A percentile compares a stretch with the other conserved stretches of the same genome.
phyloP scores from a whole-genome alignment of 2,797 vertebrate genomes.

The Podarcis siculus region DNA sequence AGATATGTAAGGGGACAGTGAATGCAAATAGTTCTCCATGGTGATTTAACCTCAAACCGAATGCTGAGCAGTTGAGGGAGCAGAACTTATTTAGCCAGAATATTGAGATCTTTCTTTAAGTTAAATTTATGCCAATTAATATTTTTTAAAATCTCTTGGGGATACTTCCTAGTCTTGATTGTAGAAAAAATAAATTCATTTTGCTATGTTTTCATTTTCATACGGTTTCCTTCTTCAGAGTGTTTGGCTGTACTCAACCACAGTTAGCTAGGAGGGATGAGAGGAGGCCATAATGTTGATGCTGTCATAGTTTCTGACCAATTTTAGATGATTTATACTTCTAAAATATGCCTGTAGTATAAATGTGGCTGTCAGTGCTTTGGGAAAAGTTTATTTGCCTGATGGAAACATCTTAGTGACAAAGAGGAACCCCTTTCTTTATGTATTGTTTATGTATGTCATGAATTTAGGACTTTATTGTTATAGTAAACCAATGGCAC shows the following conservation, averaged over 20 bases:
- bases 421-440: neutral
- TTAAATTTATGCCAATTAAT: neutral
- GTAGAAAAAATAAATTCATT: neutral
- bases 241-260: no score
- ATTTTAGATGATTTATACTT: neutral
- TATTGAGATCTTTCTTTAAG: neutral
- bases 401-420: neutral
- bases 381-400: neutral
- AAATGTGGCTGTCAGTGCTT: neutral
- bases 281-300: neutral
- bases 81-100: neutral
- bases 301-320: no score
- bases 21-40: neutral
- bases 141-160: neutral
- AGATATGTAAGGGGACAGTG: neutral
- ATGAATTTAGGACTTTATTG: conserved; percentile 8
- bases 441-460: neutral
- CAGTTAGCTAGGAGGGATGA: neutral
- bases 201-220: neutral
- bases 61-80: neutral
- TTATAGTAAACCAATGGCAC: neutral
- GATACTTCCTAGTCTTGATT: neutral
- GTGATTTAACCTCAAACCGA: neutral
- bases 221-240: neutral
- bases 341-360: neutral